These are phyloP conservation scores for Podargus strigoides DNA, from an alignment of 2,797 vertebrate species.

Conservation along the genomic window DNA sequence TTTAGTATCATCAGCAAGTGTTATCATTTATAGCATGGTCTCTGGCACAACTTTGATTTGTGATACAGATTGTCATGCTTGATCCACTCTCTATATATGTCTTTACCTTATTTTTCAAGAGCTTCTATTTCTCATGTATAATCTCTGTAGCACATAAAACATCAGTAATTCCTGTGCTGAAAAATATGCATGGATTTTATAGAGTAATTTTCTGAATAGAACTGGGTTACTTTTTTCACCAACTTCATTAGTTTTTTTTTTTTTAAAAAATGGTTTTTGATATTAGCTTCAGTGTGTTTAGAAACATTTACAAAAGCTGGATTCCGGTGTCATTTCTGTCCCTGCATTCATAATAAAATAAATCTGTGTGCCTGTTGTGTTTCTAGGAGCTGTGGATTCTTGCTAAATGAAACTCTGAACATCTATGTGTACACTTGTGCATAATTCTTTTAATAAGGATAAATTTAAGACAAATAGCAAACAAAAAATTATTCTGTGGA, in stretches of 20 bases:
- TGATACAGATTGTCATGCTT: background rate
- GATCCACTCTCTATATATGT: background rate
- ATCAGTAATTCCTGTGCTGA: background rate
- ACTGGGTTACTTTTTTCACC: background rate
- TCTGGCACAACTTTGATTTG: background rate
- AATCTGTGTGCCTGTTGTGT: background rate
- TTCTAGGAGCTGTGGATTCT: background rate
- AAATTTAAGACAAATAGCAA: background rate
- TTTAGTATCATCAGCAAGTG: background rate
- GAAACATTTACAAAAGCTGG: background rate
- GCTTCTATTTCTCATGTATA: background rate
- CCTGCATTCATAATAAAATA: background rate
- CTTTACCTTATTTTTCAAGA: background rate
- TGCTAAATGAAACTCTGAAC: background rate
- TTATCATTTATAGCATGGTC: background rate
- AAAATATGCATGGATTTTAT: background rate
- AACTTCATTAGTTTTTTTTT: background rate
- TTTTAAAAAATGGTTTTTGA: background rate
- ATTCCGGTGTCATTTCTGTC: background rate
- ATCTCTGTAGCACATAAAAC: background rate
- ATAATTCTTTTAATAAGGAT: background rate
- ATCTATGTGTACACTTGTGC: background rate
- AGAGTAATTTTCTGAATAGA: background rate
- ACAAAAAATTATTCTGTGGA: background rate
- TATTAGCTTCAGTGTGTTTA: background rate